Evolutionary conservation across 1,140 invertebrate genomes (phyloP), one percentile per base, ranked within the genome.

Genomic region (Drosophila sucinea): DNA sequence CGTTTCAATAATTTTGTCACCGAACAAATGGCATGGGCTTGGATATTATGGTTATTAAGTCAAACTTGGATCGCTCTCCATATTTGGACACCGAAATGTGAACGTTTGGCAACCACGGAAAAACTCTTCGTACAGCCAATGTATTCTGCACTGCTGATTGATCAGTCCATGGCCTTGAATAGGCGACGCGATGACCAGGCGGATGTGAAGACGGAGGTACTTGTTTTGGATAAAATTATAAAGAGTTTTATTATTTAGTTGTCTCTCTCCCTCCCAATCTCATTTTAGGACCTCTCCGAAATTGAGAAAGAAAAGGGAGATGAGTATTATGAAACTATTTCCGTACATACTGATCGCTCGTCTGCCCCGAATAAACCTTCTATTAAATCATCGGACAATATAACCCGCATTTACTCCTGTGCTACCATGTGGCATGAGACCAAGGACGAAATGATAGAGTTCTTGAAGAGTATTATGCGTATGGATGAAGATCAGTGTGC

Each of bases 371-470:
- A 89, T 44, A 96, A 96, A 1, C 96, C 95, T 76, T 95, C 95
- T 2, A 95, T 97, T 2, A 98, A 98, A 90, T 97, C 95, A 55
- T 97, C 96, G 1, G 98, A 99, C 92, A 95, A 96, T 65, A 98
- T 98, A 54, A 99, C 98, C 0, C 81, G 97, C 73, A 99, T 99
- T 81, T 99, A 98, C 91, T 97, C 97, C 11, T 99, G 98, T 91
- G 97, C 97, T 55, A 99, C 98, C 70, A 99, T 99, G 98, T 99
- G 98, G 98, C 98, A 99, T 91, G 98, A 99, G 93, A 99, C 97
- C 29, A 96, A 96, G 92, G 96, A 98, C 75, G 98, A 99, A 93
- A 99, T 99, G 98, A 96, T 97, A 79, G 96, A 97, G 92, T 97
- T 97, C 93, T 95, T 98, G 90, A 97, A 97, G 86, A 97, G 96